Evolutionary conservation across 2,797 vertebrate species (phyloP), one percentile per base, ranked within the genome.

Genomic region (Acestrorhynchus altus): DNA sequence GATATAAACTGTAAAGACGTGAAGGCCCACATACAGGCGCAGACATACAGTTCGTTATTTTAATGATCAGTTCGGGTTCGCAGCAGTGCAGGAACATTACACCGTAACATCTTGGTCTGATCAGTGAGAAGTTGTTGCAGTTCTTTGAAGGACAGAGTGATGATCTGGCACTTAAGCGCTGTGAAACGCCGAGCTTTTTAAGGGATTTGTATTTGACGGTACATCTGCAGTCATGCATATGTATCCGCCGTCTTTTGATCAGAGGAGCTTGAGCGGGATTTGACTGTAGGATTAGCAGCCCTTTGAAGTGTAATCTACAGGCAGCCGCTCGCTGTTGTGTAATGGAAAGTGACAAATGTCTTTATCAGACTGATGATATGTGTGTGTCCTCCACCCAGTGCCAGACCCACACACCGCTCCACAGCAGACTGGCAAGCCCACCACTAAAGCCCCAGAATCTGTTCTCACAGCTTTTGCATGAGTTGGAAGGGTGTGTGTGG

Each of bases 241-340:
- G 16, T 56, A 67, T 72, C 64, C 63, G 72, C 57, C 47, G 5
- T 72, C 63, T 49, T 79, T 56, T 77, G 63, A 83, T 76, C 72
- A 57, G 54, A 28, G 20, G 40, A n/a, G 51, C 35, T 54, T 67
- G 80, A 56, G 42, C 40, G 59, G 47, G 71, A 75, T 82, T 80
- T 75, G 74, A 66, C 75, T 52, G 49, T 44, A 71, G 72, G 78
- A 70, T 81, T 70, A 75, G 49, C 35, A 4, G 28, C 56, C 39
- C 72, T 83, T 83, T 83, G 75, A 78, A 78, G 78, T 47, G 15
- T 67, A 78, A 67, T 78, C 71, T 81, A 51, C 59, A 74, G 42
- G 49, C 66, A 71, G 71, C 46, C 20, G n/a, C 39, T 26, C 51
- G 40, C 47, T 72, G 46, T 24, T 70, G 68, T 28, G 28, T 72